Conservation (phyloP, 92 coral and sea anemone species). For the Siderastrea radians region DNA sequence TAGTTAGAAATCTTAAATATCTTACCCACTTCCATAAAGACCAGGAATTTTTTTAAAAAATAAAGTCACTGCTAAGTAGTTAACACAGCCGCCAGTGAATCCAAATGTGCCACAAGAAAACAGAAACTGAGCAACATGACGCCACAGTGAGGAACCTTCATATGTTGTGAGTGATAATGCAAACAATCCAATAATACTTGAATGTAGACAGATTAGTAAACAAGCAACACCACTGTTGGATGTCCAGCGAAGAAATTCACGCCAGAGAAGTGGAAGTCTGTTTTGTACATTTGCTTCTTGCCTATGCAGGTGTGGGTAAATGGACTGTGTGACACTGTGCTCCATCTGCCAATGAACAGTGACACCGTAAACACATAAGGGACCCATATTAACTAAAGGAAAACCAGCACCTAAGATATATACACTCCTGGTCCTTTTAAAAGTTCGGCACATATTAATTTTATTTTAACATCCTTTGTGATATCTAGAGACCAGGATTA, state of each 20-base stretch:
- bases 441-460: too few species aligned
- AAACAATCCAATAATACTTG: slow-evolving; percentile 76
- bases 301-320: slow-evolving; percentile 49
- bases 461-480: too few species aligned
- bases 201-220: slow-evolving; percentile 72
- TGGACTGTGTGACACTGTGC: slow-evolving; percentile 50
- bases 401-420: too few species aligned
- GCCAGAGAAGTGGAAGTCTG: slow-evolving; percentile 79
- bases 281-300: slow-evolving; percentile 73
- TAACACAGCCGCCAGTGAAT: slow-evolving; percentile 79
- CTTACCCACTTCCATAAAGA: slow-evolving; percentile 89
- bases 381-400: background rate
- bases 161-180: slow-evolving; percentile 58
- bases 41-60: slow-evolving; percentile 71
- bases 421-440: too few species aligned
- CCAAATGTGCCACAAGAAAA: slow-evolving; percentile 89
- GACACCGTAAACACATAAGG: background rate
- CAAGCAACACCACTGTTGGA: slow-evolving; percentile 75
- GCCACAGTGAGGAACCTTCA: slow-evolving; percentile 21
- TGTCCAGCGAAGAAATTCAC: slow-evolving; percentile 56
- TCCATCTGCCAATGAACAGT: slow-evolving; percentile 64
- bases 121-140: slow-evolving; percentile 72
- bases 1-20: background rate
- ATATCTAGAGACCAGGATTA: too few species aligned
- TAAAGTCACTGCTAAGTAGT: slow-evolving; percentile 76